Base-by-base conservation (phyloP, 1,140 invertebrate species). In the Metaphire vulgaris region DNA sequence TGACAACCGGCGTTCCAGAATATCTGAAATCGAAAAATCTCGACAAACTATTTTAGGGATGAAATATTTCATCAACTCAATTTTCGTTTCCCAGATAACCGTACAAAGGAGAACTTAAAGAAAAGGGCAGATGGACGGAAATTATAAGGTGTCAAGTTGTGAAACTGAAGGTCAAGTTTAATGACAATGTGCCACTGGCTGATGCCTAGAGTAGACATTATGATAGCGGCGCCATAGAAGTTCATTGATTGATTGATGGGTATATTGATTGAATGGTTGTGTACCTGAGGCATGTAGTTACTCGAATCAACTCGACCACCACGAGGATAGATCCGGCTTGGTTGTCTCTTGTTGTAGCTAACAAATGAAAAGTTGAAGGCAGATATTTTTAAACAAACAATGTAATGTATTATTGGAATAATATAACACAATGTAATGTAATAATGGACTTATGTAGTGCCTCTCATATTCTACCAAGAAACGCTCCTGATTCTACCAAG, bases 1-100 rank as follows among this genome's bases (percentile, higher is more conserved):
- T 99, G 98, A 86, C 97, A 99, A 0, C 98, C 98, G 1, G 96
- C 96, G 86, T 99, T 99, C 97, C 97, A 99, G 87, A 98, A 99
- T 64, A 99, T 92, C 86, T 84, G 75, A 34, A 65, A n/a, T 14
- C 14, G n/a, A n/a, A 15, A 65, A 65, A n/a, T n/a, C n/a, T n/a
- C n/a, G n/a, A n/a, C n/a, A n/a, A n/a, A 34, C 74, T 2, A 75
- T 6, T 0, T 15, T 12, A 76, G n/a, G n/a, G n/a, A 72, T 33
- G 33, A 33, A 72, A 72, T 21, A 29, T 33, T 16, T 72, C 21
- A 72, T 33, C 16, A 12, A n/a, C n/a, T n/a, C n/a, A n/a, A n/a
- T n/a, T n/a, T n/a, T n/a, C n/a, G n/a, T n/a, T n/a, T n/a, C n/a
- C n/a, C n/a, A n/a, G n/a, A n/a, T n/a, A n/a, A n/a, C n/a, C n/a